Evolutionary conservation across 2,113 vertebrate genomes (phyloP).

Genomic region (Castor canadensis): DNA sequence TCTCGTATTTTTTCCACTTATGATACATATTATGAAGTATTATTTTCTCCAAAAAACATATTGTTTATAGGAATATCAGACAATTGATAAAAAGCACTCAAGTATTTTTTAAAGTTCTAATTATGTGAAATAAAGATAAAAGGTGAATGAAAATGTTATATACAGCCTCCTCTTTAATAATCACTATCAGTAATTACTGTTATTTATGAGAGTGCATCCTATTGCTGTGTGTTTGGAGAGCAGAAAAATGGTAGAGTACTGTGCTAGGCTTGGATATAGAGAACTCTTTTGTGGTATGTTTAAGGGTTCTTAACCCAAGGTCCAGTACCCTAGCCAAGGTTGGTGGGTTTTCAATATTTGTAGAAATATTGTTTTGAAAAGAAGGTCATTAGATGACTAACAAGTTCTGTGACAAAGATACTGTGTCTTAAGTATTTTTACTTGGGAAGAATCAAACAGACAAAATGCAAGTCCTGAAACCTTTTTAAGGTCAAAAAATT

Average conservation of each 20-base stretch:
- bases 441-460: constrained; percentile 22
- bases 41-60: constrained; percentile 24
- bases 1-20: constrained; percentile 7
- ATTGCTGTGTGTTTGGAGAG: not conserved
- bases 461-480: not conserved
- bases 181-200: not conserved
- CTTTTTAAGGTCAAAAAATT: not conserved
- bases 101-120: constrained; percentile 49
- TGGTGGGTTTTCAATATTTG: not conserved
- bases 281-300: not conserved
- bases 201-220: not conserved
- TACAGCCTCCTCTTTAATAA: not conserved
- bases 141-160: not conserved
- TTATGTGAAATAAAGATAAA: constrained; percentile 28
- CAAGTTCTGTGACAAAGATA: not conserved
- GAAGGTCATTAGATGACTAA: not conserved
- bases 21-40: not conserved
- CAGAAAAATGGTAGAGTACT: not conserved
- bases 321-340: not conserved
- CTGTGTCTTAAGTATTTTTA: not conserved
- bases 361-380: constrained; percentile 26
- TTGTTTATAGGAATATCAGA: constrained; percentile 39
- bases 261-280: not conserved
- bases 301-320: not conserved
- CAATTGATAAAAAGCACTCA: constrained; percentile 24